Evolutionary conservation across 2,113 vertebrate species (phyloP).

Genomic region (Myanophis thanlyinensis): DNA sequence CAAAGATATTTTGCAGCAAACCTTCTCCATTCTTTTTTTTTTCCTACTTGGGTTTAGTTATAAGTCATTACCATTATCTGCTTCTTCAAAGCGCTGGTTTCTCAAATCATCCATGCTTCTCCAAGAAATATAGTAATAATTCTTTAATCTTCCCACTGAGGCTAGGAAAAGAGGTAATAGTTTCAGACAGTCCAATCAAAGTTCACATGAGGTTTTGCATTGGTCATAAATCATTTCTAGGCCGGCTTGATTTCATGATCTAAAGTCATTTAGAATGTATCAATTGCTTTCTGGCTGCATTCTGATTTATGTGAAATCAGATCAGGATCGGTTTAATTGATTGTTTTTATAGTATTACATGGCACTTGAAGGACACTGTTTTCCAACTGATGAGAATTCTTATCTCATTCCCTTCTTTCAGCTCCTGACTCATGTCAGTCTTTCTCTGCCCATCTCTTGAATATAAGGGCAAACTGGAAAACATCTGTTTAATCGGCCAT

Average conservation of each 20-base stretch:
- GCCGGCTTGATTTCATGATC: not conserved
- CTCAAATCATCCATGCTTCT: not conserved
- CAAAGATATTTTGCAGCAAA: slow-evolving; percentile 36
- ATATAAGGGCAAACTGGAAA: not conserved
- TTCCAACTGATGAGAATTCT: not conserved
- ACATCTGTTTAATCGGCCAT: too few relatives aligned
- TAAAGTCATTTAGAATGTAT: not conserved
- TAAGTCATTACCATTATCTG: not conserved
- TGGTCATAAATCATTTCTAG: not conserved
- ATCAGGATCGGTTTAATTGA: not conserved
- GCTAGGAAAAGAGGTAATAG: not conserved
- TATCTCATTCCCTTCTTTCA: not conserved
- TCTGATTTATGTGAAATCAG: not conserved
- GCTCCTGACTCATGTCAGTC: not conserved
- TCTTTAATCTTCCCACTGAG: not conserved
- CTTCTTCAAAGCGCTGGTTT: not conserved
- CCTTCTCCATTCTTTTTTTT: slow-evolving; percentile 13
- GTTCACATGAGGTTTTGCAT: not conserved
- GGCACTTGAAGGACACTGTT: not conserved
- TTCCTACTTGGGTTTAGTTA: not conserved
- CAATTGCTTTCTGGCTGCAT: not conserved
- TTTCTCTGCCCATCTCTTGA: not conserved
- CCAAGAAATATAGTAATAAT: not conserved
- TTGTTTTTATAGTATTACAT: not conserved
- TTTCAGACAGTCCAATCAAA: not conserved